Conservation (phyloP, 1,140 invertebrate species). For the Euura lappo region DNA sequence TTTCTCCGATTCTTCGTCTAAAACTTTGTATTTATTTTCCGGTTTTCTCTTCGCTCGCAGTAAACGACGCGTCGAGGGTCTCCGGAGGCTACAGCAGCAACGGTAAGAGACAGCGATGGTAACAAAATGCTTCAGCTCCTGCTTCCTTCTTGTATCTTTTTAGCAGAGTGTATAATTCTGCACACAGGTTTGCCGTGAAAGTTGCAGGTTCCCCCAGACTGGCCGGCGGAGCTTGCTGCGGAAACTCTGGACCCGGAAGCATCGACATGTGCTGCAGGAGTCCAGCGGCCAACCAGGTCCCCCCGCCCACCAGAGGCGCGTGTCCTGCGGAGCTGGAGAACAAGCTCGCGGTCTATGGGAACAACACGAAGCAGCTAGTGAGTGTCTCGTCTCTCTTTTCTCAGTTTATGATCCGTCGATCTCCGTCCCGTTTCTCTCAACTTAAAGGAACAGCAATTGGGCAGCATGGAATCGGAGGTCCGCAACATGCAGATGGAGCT, state of each 20-base stretch:
- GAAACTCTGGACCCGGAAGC: neutral
- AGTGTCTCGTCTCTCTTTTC: neutral
- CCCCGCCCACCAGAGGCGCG: conserved; percentile 22
- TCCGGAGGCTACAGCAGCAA: neutral
- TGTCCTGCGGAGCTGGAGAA: conserved; percentile 45
- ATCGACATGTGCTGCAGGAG: conserved; percentile 21
- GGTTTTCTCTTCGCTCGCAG: neutral
- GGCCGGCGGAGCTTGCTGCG: conserved; percentile 27
- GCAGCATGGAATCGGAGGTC: conserved; percentile 67
- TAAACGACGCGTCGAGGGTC: neutral
- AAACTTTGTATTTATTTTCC: no score
- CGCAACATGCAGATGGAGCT: conserved; percentile 67
- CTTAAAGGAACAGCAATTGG: conserved; percentile 64
- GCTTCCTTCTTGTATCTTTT: neutral
- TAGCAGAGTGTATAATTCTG: conserved; percentile 2
- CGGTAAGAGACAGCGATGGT: neutral
- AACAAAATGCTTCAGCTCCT: neutral
- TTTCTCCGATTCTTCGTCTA: no score
- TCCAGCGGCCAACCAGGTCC: conserved; percentile 17
- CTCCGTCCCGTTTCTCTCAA: neutral
- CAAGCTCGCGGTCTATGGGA: conserved; percentile 33
- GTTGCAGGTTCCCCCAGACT: conserved; percentile 36
- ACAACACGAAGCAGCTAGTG: conserved; percentile 45
- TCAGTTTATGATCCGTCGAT: neutral
- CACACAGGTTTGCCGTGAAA: conserved; percentile 5